Evolutionary conservation across 1,140 invertebrate genomes (phyloP), one percentile per base, ranked within the genome.

Genomic region (Caenorhabditis latens): DNA sequence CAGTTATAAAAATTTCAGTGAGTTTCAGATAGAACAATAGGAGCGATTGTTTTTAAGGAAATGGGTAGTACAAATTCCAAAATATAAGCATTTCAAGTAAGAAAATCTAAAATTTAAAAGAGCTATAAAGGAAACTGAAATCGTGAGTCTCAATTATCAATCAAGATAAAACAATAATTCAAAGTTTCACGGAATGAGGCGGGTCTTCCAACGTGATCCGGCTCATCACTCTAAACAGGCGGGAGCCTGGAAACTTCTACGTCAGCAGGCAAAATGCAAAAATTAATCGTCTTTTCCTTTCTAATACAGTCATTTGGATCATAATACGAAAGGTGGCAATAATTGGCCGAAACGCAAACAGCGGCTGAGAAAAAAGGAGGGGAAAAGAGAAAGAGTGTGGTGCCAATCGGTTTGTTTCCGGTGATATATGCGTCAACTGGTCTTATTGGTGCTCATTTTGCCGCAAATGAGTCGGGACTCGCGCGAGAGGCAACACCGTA

Each of bases 261-360:
- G 71, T 79, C 71, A 79, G 46, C 21, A 7, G n/a, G 16, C 9
- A 14, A 79, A 50, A 53, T 79, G 71, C 61, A 79, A 79, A 50
- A 79, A 79, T 79, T 79, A 79, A 79, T 79, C 71, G 46, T 48
- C 43, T 79, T 79, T 79, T 79, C 21, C 7, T 9, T 53, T 79
- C 65, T 50, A 79, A 50, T 79, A 50, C 71, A 79, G 71, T 53
- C 71, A 79, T 24, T 79, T 21, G 71, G 71, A 53, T 79, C 46
- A 53, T 24, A 79, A 53, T 50, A 50, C 71, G 71, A 48, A 79
- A 79, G 46, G 71, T 79, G 71, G 71, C 71, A 79, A 79, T 79
- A 79, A 79, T 79, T 79, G 71, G 71, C 71, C 71, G 71, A 79
- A 79, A 79, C 71, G 71, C 71, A 79, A 79, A 79, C 71, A 50